These are phyloP conservation scores for Sinocyclocheilus maitianheensis DNA, from an alignment of 2,113 vertebrate species.

Conservation along the genomic window DNA sequence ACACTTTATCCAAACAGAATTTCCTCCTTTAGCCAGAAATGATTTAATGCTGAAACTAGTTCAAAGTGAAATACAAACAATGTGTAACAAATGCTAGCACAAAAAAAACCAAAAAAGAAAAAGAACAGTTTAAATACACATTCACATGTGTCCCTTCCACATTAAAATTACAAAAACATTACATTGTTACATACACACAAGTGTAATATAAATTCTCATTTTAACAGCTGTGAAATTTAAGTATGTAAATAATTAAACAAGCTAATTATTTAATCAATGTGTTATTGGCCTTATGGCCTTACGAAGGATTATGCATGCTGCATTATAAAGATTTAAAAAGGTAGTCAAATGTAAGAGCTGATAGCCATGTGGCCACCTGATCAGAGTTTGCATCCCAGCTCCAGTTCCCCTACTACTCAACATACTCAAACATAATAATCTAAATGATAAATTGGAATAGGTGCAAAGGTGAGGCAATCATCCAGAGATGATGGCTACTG, in stretches of 20 bases:
- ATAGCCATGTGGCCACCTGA: not conserved
- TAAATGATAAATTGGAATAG: constrained; percentile 4
- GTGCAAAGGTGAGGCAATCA: not conserved
- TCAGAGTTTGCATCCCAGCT: not conserved
- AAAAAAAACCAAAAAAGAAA: not conserved
- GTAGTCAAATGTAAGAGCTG: not conserved
- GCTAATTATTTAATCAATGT: not conserved
- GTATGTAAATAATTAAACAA: not conserved
- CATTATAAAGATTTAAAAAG: not conserved
- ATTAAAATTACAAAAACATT: not conserved
- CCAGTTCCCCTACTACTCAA: not conserved
- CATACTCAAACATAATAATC: not conserved
- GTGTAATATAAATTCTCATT: not conserved
- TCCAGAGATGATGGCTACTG: not conserved
- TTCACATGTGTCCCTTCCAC: not conserved
- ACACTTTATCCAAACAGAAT: not conserved
- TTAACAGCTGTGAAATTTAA: not conserved
- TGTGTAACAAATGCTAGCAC: not conserved
- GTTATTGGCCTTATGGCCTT: not conserved
- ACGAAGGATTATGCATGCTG: not conserved
- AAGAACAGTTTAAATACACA: not conserved
- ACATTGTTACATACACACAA: not conserved
- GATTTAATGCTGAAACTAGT: not conserved
- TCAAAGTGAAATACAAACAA: not conserved
- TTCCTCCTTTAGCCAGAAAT: not conserved